Conservation (phyloP, 2,797 vertebrate genomes). For the Falco cherrug region DNA sequence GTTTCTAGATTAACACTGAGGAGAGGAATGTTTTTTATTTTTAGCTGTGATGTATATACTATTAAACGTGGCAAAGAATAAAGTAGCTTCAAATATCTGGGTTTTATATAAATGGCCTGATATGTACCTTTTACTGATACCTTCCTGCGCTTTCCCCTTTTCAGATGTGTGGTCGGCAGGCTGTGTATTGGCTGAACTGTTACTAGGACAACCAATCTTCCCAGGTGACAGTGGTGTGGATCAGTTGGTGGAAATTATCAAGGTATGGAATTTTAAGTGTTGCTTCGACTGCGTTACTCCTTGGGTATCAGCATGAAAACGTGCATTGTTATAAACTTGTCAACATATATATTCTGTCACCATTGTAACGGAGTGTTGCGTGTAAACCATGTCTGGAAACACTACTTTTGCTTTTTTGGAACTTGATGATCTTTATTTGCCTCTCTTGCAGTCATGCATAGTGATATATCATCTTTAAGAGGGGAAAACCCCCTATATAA, state of each 20-base stretch:
- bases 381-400: neutral
- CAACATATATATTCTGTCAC: neutral
- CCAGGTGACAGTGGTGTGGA: conserved; percentile 99
- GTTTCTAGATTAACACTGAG: neutral
- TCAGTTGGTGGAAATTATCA: conserved; percentile 99
- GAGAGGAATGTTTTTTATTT: neutral
- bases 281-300: neutral
- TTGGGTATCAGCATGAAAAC: neutral
- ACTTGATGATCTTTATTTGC: neutral
- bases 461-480: neutral
- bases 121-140: neutral
- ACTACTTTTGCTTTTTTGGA: neutral
- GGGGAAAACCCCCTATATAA: no score
- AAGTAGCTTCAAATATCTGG: neutral
- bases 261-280: conserved; percentile 80
- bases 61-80: neutral
- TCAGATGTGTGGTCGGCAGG: conserved; percentile 99
- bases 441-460: neutral
- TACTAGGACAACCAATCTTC: conserved; percentile 99
- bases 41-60: neutral
- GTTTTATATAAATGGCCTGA: neutral
- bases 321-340: neutral
- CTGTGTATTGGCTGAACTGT: conserved; percentile 96
- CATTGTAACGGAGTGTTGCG: neutral
- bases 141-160: neutral